These are phyloP conservation scores for Erebia ligea DNA, from an alignment of 2,888 invertebrate species.

Conservation along the genomic window DNA sequence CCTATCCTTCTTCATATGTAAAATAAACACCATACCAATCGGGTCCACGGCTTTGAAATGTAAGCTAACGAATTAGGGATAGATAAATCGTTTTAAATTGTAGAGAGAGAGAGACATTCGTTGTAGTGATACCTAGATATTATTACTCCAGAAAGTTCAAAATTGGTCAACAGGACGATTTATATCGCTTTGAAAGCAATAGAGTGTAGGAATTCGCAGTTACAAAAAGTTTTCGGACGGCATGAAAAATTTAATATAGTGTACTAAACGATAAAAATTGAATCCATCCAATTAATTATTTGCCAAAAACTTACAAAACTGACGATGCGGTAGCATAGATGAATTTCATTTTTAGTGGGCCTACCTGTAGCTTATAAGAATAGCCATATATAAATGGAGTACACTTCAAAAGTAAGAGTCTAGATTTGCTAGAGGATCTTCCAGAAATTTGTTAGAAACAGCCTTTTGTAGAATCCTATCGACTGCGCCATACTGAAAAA, in stretches of 20 bases:
- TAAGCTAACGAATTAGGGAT: conserved; percentile 72
- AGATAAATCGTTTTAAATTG: conserved; percentile 46
- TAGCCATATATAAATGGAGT: conserved; percentile 8
- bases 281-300: conserved; percentile 62
- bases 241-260: conserved; percentile 22
- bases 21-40: conserved; percentile 44
- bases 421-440: not conserved
- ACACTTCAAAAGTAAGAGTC: not conserved
- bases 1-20: conserved; percentile 19
- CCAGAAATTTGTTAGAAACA: not conserved
- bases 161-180: conserved; percentile 17
- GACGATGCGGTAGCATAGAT: conserved; percentile 23
- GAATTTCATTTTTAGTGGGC: conserved; percentile 12
- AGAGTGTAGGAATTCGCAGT: conserved; percentile 1
- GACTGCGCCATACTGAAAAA: not conserved
- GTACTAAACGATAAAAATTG: conserved; percentile 45
- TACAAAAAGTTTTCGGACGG: not conserved
- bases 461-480: not conserved
- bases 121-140: not conserved
- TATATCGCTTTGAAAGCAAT: conserved; percentile 4
- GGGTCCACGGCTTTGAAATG: conserved; percentile 72
- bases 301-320: conserved; percentile 46
- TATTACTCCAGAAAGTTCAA: not conserved
- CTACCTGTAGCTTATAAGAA: not conserved
- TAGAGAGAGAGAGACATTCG: conserved; percentile 23